These are phyloP conservation scores for Rhamnusium bicolor DNA, from an alignment of 2,888 invertebrate species.

Conservation along the genomic window DNA sequence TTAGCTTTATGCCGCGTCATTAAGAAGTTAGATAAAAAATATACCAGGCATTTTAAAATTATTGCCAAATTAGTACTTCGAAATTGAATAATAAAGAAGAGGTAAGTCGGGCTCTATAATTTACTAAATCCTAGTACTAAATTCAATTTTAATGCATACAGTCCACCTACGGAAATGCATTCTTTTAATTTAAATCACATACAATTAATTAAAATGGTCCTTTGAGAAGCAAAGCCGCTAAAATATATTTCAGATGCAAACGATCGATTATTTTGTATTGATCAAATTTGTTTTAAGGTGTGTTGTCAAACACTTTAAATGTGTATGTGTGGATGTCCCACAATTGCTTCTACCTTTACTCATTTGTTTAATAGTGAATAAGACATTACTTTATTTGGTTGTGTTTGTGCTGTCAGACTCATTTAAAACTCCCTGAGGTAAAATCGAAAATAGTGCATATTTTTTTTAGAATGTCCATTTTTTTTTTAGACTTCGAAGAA, in stretches of 20 bases:
- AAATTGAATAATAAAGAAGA: conserved; percentile 35
- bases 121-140: conserved; percentile 20
- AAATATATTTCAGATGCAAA: conserved; percentile 10
- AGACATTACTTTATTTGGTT: no score
- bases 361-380: no score
- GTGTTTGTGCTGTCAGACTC: no score
- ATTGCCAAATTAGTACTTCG: conserved; percentile 39
- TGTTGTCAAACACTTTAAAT: neutral
- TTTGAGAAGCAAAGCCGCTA: conserved; percentile 17
- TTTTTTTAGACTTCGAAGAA: no score
- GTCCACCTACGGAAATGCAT: conserved; percentile 23
- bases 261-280: conserved; percentile 7
- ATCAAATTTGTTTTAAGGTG: conserved; percentile 13
- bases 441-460: no score
- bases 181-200: conserved; percentile 31
- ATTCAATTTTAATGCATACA: conserved; percentile 12
- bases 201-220: conserved; percentile 6
- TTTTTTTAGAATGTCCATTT: no score
- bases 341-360: no score
- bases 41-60: conserved; percentile 35
- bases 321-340: neutral
- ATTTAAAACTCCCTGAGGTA: no score
- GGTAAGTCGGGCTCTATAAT: conserved; percentile 17
- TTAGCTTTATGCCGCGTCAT: conserved; percentile 49
- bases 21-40: conserved; percentile 41